Evolutionary conservation across 1,140 invertebrate species (phyloP).

Genomic region (Calliopsis andreniformis): DNA sequence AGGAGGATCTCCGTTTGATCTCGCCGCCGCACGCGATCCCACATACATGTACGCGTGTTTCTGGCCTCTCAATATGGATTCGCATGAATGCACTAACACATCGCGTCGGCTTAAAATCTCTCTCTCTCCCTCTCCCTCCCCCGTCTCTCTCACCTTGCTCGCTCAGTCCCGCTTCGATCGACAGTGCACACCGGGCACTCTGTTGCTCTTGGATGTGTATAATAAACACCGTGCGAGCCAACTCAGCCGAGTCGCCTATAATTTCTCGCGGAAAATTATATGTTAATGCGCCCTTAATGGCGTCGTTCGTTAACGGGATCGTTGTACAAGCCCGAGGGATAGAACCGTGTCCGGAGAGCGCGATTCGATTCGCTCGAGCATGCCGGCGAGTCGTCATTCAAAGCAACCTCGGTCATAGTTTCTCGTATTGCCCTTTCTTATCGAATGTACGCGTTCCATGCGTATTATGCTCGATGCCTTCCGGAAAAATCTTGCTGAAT

Average conservation of each 20-base stretch:
- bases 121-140: conserved; percentile 42
- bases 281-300: conserved; percentile 70
- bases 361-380: conserved; percentile 34
- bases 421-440: conserved; percentile 34
- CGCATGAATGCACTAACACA: conserved; percentile 73
- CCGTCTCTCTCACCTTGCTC: conserved; percentile 4
- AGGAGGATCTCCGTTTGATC: conserved; percentile 75
- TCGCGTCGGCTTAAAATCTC: conserved; percentile 71
- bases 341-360: conserved; percentile 50
- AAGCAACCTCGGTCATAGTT: conserved; percentile 28
- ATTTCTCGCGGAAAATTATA: conserved; percentile 70
- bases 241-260: conserved; percentile 67
- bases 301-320: conserved; percentile 69
- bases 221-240: conserved; percentile 67
- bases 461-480: too few species aligned
- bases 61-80: conserved; percentile 55
- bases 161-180: conserved; percentile 37
- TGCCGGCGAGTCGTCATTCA: conserved; percentile 27
- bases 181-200: conserved; percentile 35
- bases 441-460: neutral
- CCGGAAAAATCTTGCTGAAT: conserved; percentile 16
- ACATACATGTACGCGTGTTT: conserved; percentile 66
- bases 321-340: conserved; percentile 52
- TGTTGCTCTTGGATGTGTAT: conserved; percentile 61
- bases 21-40: conserved; percentile 79